A percentile compares a stretch with the other conserved stretches of the same genome.
Conservation (phyloP, 2,113 vertebrate species). For the Coptodon rendalli region DNA sequence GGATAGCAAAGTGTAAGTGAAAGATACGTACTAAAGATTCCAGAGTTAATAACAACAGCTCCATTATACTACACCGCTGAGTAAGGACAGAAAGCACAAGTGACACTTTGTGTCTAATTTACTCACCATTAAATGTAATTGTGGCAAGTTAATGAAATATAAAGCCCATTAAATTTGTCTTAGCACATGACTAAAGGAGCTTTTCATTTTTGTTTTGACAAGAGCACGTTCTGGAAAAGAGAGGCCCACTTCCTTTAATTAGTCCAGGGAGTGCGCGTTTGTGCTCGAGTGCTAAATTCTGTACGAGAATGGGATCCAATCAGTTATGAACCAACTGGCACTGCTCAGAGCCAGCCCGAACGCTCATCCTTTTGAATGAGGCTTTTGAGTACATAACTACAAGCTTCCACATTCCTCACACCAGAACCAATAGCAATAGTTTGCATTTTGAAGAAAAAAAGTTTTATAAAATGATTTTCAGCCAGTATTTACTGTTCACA, state of each 20-base stretch:
- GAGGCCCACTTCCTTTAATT: constrained; percentile 15
- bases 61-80: background rate
- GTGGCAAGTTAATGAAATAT: background rate
- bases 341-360: background rate
- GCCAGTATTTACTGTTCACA: background rate
- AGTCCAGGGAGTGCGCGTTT: background rate
- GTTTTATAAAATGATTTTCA: background rate
- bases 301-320: background rate
- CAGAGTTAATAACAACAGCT: background rate
- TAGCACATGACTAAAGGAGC: background rate
- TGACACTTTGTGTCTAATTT: background rate
- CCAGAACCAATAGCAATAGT: background rate
- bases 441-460: background rate
- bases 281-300: background rate
- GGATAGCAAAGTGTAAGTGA: background rate
- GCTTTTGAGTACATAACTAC: background rate
- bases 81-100: background rate
- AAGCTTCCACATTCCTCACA: background rate
- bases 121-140: background rate
- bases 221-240: background rate
- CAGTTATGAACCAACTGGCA: background rate
- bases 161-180: background rate
- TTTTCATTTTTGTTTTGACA: background rate
- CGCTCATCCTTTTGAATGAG: background rate
- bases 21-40: background rate